Conservation (phyloP, 2,797 vertebrate genomes). For the Pteropus rufus region DNA sequence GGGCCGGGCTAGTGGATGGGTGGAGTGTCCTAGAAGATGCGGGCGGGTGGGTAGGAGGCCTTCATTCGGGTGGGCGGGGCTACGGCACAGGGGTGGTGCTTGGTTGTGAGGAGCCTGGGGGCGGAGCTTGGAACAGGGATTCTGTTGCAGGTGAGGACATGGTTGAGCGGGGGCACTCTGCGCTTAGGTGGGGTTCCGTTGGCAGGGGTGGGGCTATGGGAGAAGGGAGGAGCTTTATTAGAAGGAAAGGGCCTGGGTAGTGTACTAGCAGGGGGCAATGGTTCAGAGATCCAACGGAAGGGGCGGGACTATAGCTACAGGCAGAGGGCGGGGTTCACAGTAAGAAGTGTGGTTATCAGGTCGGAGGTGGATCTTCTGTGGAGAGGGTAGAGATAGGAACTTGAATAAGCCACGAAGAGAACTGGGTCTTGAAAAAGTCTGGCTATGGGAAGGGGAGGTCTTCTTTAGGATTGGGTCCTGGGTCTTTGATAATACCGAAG, state of each 20-base stretch:
- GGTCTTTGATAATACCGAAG: background rate
- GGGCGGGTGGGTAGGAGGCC: accelerated
- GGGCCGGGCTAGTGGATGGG: background rate
- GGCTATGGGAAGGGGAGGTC: background rate
- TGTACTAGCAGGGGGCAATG: background rate
- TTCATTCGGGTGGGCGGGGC: background rate
- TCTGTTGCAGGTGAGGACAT: accelerated
- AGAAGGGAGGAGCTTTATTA: background rate
- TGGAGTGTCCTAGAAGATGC: background rate
- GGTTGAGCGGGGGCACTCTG: background rate
- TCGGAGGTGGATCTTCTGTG: background rate
- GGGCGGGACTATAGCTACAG: background rate
- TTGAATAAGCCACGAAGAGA: background rate
- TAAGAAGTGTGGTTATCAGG: background rate
- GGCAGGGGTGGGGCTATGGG: background rate
- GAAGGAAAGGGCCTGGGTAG: background rate
- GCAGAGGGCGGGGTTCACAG: accelerated
- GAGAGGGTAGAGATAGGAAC: background rate
- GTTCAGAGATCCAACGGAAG: background rate
- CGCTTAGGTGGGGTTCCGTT: background rate
- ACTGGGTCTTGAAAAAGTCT: background rate
- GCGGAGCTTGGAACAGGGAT: too few relatives aligned
- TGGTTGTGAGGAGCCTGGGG: background rate
- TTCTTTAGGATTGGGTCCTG: background rate
- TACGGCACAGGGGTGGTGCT: background rate